Evolutionary conservation across 1,140 invertebrate species (phyloP).

Genomic region (Achroia grisella): DNA sequence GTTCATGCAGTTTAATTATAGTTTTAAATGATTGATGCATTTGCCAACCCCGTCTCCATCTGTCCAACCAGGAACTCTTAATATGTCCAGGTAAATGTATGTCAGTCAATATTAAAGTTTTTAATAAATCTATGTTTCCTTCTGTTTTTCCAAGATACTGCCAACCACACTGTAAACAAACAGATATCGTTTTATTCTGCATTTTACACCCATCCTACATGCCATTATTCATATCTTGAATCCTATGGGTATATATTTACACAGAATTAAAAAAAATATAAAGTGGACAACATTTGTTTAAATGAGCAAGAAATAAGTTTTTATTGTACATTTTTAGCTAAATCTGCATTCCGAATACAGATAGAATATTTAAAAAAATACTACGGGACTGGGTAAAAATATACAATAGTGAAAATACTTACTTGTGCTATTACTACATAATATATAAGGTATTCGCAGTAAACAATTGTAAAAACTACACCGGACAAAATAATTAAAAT

Average conservation of each 20-base stretch:
- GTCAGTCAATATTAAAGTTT: conserved; percentile 92
- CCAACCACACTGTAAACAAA: conserved; percentile 47
- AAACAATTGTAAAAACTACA: conserved; percentile 34
- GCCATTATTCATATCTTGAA: no score
- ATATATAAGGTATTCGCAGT: conserved; percentile 57
- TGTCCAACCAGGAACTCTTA: conserved; percentile 97
- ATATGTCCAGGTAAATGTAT: conserved; percentile 92
- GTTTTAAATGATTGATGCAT: conserved; percentile 97
- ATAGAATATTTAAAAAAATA: no score
- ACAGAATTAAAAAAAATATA: no score
- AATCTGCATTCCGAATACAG: no score
- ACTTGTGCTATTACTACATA: conserved; percentile 49
- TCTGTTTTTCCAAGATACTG: conserved; percentile 20
- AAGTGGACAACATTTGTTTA: no score
- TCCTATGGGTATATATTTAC: no score
- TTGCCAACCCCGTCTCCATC: conserved; percentile 97
- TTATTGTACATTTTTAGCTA: no score
- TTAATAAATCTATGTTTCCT: conserved; percentile 55
- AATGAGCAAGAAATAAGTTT: no score
- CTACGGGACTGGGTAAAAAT: no score
- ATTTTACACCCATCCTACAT: no score
- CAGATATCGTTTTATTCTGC: no score
- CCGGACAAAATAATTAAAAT: conserved; percentile 32
- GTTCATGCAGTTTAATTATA: conserved; percentile 85
- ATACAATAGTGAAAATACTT: conserved; percentile 10